Conservation (phyloP, 2,797 vertebrate genomes). For the Pteronotus mesoamericanus region DNA sequence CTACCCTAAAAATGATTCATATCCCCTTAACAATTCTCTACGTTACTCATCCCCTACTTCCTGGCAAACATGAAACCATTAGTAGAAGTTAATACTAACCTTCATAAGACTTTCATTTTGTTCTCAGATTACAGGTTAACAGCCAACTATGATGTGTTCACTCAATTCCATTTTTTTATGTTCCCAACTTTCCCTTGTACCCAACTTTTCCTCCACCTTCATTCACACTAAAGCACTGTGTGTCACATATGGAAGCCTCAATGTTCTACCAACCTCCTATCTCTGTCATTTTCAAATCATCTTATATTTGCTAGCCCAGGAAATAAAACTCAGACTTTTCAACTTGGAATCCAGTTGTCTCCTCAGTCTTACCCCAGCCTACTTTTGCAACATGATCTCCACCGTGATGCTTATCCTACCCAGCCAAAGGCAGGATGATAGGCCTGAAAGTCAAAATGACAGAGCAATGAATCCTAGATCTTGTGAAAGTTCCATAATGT, state of each 20-base stretch:
- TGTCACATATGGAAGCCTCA: neutral
- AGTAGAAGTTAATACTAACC: slow-evolving; percentile 55
- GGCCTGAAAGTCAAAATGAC: neutral
- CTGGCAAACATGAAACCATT: slow-evolving; percentile 48
- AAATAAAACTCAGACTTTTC: slow-evolving; percentile 3
- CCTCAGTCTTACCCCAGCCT: neutral
- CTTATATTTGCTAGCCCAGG: neutral
- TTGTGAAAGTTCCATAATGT: slow-evolving; percentile 11
- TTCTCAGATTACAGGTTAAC: slow-evolving; percentile 57
- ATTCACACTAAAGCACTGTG: neutral
- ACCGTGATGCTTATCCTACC: neutral
- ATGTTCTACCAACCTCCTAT: neutral
- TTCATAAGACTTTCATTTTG: slow-evolving; percentile 41
- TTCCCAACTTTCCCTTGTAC: neutral
- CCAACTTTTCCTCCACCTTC: neutral
- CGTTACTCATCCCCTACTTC: slow-evolving; percentile 52
- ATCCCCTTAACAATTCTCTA: slow-evolving; percentile 41
- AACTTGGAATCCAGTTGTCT: neutral
- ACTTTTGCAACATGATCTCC: neutral
- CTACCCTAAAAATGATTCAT: slow-evolving; percentile 50
- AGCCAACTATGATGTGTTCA: neutral
- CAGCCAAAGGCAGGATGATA: neutral
- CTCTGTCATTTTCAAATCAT: neutral
- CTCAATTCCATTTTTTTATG: neutral
- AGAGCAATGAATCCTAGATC: neutral